Evolutionary conservation across 2,888 invertebrate genomes (phyloP), one percentile per base, ranked within the genome.

Genomic region (Chromoteleia sp.): DNA sequence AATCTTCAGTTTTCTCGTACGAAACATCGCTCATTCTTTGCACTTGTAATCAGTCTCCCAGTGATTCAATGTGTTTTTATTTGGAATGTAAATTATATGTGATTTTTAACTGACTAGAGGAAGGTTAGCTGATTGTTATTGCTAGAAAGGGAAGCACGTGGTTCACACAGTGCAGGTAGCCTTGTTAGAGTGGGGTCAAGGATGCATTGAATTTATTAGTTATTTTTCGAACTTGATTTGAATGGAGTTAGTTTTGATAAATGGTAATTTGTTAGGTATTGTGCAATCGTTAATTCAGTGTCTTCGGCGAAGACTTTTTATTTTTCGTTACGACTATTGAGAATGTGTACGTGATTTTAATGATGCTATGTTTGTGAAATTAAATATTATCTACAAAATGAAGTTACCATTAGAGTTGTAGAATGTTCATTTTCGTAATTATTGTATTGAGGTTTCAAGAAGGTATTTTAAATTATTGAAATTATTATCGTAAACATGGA

Each of bases 31-130:
- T 74, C 78, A 78, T 77, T 77, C 81, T 70, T 63, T 79, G 81
- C 61, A 75, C 73, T 75, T 76, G 81, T 33, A 82, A 78, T 78
- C 74, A 82, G 50, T 78, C 81, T 77, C 54, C 1, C 68, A 21
- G 48, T 12, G 56, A 70, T 75, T 61, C 75, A 75, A 75, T 63
- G 70, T 63, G 65, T 81, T 81, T 81, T 81, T 71, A 76, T 76
- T 75, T 58, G 56, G 58, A 67, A 71, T 82, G 74, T 82, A 82
- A 82, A 82, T 82, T 78, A 75, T 71, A 63, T 67, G 68, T 65
- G 68, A 82, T 82, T 82, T 82, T 82, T 82, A 82, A 82, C 82
- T 75, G 81, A 81, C 73, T 70, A 17, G 29, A 45, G 56, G 68
- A 74, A 78, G 78, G 70, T 63, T 59, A 14, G 54, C 50, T 80